Evolutionary conservation across 2,113 vertebrate species (phyloP), one percentile per base, ranked within the genome.

Genomic region (Corydoras maculifer): DNA sequence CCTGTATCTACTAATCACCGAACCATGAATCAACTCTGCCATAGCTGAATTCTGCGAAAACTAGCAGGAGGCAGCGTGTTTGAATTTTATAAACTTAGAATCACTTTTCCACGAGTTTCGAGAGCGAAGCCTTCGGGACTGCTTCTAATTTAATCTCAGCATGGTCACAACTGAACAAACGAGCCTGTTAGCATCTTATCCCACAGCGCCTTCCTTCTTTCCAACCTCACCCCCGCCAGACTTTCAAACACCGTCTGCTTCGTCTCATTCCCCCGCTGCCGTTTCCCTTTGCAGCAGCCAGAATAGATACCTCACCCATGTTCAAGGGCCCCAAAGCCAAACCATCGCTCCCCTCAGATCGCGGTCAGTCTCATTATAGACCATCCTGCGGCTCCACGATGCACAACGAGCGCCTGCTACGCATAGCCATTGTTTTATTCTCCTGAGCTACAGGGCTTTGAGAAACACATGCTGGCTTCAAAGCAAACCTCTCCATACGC

Each of bases 301-400:
- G 35, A 29, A 30, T 32, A 43, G 32, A 11, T 58, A 25, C 29
- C 62, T 61, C 18, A 18, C 57, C 35, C 58, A 14, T 9, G 51
- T 12, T 69, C 54, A 54, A 61, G 35, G 35, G 64, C 61, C 66
- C 54, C 53, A 12, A 11, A 62, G 73, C 54, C 10, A 75, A 54
- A 69, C 65, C 35, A 12, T 58, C 54, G 73, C 62, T 71, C 58
- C 58, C 50, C 69, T 65, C 35, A 14, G 35, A 48, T 69, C 73
- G 48, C 43, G 12, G 32, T 70, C 58, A 66, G 70, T 77, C 76
- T 81, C 79, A 81, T 84, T 82, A 82, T 71, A 69, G 75, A 68
- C 30, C 18, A 54, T 77, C 75, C 75, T 70, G 68, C 63, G 70
- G 79, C 61, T 68, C 66, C 53, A 43, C 73, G 68, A 77, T 65